Conservation (phyloP, 2,888 invertebrate species). For the Anthophora plumipes region DNA sequence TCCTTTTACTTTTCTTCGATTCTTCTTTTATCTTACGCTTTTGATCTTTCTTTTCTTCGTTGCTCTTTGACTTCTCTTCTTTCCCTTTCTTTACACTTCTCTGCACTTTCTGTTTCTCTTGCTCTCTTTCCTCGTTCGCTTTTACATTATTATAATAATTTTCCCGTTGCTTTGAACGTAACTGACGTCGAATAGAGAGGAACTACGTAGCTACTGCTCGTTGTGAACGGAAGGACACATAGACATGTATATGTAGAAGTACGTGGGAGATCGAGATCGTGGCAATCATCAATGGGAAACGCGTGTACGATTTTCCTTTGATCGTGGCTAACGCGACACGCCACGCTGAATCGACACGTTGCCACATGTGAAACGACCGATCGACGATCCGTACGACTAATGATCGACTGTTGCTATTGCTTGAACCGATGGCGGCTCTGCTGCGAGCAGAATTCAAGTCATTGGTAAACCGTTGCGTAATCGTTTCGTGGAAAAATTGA, state of each 20-base stretch:
- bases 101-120: background rate
- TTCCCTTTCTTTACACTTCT: background rate
- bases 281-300: constrained; percentile 6
- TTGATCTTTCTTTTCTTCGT: background rate
- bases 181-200: constrained; percentile 28
- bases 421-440: background rate
- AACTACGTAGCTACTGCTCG: no score
- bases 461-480: background rate
- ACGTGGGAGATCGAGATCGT: background rate
- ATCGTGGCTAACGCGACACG: constrained; percentile 7
- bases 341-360: constrained; percentile 8
- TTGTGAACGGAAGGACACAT: no score
- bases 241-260: no score
- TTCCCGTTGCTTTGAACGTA: background rate
- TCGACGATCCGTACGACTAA: background rate
- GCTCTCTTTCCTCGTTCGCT: background rate
- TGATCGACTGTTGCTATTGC: background rate
- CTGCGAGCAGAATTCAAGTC: background rate
- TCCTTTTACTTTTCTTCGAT: background rate
- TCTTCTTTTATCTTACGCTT: no score
- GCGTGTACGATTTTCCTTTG: constrained; percentile 14
- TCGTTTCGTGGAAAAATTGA: background rate
- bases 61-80: background rate
- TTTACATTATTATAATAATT: background rate
- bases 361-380: background rate